Conservation (phyloP, 2,888 invertebrate genomes). For the Brachyptera risi region DNA sequence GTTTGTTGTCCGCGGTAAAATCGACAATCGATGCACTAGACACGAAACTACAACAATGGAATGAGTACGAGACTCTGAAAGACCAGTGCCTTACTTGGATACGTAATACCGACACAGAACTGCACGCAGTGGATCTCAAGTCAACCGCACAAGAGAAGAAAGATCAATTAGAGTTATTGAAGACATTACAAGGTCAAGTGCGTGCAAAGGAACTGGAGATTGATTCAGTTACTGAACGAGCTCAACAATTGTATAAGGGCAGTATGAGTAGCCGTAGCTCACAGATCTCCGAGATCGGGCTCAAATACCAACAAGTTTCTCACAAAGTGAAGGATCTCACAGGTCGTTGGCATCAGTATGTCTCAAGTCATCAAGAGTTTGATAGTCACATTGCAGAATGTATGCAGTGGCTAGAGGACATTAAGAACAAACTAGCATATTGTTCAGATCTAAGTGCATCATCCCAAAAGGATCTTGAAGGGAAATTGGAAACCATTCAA, state of each 20-base stretch:
- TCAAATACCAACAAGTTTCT: conserved; percentile 86
- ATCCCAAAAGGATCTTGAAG: conserved; percentile 80
- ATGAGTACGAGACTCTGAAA: conserved; percentile 82
- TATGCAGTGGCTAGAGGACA: conserved; percentile 76
- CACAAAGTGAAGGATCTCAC: conserved; percentile 88
- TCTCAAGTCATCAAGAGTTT: conserved; percentile 81
- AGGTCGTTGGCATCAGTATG: conserved; percentile 89
- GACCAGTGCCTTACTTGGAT: conserved; percentile 86
- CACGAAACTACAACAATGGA: conserved; percentile 83
- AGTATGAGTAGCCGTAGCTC: conserved; percentile 69
- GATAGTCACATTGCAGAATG: conserved; percentile 75
- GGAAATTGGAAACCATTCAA: conserved; percentile 77
- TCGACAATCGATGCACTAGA: conserved; percentile 77
- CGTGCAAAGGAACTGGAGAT: conserved; percentile 89
- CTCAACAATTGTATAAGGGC: conserved; percentile 76
- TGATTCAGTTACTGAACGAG: conserved; percentile 86
- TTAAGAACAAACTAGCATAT: conserved; percentile 78
- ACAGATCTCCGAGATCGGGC: conserved; percentile 84
- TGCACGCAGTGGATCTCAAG: conserved; percentile 85
- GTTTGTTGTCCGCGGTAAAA: conserved; percentile 68
- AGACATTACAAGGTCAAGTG: conserved; percentile 77
- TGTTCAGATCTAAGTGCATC: conserved; percentile 79
- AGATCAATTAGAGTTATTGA: conserved; percentile 73
- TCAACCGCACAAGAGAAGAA: conserved; percentile 78
- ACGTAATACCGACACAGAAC: conserved; percentile 77